Evolutionary conservation across 2,113 vertebrate species (phyloP).

Genomic region (Osmerus mordax): DNA sequence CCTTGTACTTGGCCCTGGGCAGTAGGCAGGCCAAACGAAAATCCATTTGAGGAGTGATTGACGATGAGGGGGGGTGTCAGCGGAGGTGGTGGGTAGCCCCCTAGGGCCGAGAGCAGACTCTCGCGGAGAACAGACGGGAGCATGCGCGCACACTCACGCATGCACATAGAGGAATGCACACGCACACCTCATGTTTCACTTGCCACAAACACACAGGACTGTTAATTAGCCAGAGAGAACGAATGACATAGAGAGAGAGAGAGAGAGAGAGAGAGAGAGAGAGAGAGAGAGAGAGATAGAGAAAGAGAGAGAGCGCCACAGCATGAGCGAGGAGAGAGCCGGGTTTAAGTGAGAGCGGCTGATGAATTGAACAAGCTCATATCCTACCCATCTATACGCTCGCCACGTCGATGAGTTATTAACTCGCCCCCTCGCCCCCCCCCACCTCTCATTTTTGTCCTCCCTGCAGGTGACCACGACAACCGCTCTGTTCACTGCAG

Average conservation of each 20-base stretch:
- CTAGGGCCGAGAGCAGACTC: constrained; percentile 20
- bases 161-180: constrained; percentile 15
- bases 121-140: background rate
- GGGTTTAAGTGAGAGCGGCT: constrained; percentile 39
- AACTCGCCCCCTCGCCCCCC: constrained; percentile 41
- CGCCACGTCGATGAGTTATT: constrained; percentile 57
- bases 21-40: constrained; percentile 62
- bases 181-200: constrained; percentile 50
- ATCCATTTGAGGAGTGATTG: constrained; percentile 66
- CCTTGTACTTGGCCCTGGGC: constrained; percentile 50
- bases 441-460: constrained; percentile 31
- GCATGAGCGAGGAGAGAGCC: constrained; percentile 21
- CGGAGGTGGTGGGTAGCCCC: constrained; percentile 43
- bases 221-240: constrained; percentile 68
- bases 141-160: background rate
- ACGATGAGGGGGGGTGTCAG: constrained; percentile 44
- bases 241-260: constrained; percentile 51
- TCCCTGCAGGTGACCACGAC: constrained; percentile 64
- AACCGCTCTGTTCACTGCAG: constrained; percentile 34
- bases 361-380: constrained; percentile 68
- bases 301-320: constrained; percentile 3
- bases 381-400: constrained; percentile 51
- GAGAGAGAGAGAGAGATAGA: constrained; percentile 11
- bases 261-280: constrained; percentile 26
- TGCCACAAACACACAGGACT: constrained; percentile 61